Evolutionary conservation across 1,140 invertebrate genomes (phyloP), one percentile per base, ranked within the genome.

Genomic region (Nilaparvata lugens): DNA sequence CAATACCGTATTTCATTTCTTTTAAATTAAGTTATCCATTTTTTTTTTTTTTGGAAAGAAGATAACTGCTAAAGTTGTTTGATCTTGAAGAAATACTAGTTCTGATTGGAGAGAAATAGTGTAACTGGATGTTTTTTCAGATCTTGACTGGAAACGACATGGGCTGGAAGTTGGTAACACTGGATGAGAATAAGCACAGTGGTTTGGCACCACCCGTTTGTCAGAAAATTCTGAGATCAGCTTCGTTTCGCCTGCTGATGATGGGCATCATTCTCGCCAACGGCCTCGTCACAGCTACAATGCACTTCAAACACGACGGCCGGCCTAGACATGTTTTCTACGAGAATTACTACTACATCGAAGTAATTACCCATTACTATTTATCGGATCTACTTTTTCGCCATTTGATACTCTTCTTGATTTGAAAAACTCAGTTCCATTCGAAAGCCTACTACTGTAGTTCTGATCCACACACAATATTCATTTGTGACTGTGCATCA

Each of bases 201-300:
- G 91, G 92, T 2, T 73, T 86, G 66, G 93, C 93, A 13, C 95
- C 95, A 21, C 85, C 88, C 52, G 79, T 89, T 35, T 93, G 92
- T 68, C 93, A 93, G 69, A 83, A 83, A 61, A 85, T 98, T 61
- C 77, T 98, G n/a, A 83, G 91, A 35, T 96, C 92, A 9, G 94
- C 95, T 0, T 87, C 88, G 62, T 92, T 91, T 74, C 88, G 97
- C 4, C 84, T 97, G 63, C 76, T 97, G 40, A 88, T 98, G 0
- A 96, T 99, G 87, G 81, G 88, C 4, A 86, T 96, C 0, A 96
- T 99, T 42, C 75, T 99, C 38, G 89, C 93, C 7, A 98, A 98
- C 78, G 95, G 93, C 9, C 84, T 97, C 35, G 91, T 95, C 6
- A 95, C 94, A 7, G 94, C 97, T 2, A 95, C 91, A n/a, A 92